Evolutionary conservation across 2,797 vertebrate species (phyloP), one percentile per base, ranked within the genome.

Genomic region (Squalus acanthias): DNA sequence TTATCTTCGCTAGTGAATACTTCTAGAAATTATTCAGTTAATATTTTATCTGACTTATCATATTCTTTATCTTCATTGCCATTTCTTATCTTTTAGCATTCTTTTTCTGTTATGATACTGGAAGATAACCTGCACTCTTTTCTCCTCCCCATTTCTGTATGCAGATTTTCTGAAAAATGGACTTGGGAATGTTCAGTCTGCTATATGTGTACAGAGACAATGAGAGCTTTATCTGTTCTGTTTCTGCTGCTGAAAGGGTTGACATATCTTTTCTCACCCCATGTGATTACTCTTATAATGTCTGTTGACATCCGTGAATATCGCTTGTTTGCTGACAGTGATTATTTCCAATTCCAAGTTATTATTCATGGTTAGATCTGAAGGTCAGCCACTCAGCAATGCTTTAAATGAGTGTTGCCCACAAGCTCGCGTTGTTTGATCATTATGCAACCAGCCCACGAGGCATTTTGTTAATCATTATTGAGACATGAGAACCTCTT

Each of bases 331-430:
- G 69, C 69, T 72, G 69, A 74, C 50, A 57, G 94, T 65, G 65
- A 69, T 95, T 95, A 95, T 57, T 72, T 70, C 94, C 57, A 63
- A 60, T 63, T 60, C 88, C 26, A 33, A 74, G 50, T 95, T 69
- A 50, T 74, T 72, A 74, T 95, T 95, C 69, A 57, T 53, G 7
- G 69, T 70, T 50, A 33, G 65, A 67, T 26, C 29, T 95, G 93
- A 95, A n/a, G 24, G 69, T 74, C 69, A 72, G 93, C 24, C 10
- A 95, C 69, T 95, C 69, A 95, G 69, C 69, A 53, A 29, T 95
- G 94, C 26, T 74, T 95, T 57, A 72, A 95, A 70, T 50, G 46
- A 72, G 12, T 5, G 69, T n/a, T 69, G 60, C 17, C 33, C 63
- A n/a, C 60, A 69, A 60, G n/a, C 46, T 53, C 53, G 5, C 24